Evolutionary conservation across 2,888 invertebrate genomes (phyloP).

Genomic region (Hyalella azteca): DNA sequence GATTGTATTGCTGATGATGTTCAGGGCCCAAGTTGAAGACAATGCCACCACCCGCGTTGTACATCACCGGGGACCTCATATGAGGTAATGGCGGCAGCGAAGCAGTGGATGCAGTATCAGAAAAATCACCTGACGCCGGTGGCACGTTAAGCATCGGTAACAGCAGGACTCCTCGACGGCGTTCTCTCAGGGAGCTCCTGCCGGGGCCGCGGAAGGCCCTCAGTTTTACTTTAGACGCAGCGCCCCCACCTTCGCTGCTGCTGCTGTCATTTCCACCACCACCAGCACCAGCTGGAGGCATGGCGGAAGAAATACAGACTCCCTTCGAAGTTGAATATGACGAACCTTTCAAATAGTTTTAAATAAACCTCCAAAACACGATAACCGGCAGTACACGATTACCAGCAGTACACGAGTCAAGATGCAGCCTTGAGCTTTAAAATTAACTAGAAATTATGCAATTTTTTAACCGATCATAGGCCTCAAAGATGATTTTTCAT

Average conservation of each 20-base stretch:
- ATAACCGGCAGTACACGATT: too few relatives aligned
- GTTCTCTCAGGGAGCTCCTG: slow-evolving; percentile 20
- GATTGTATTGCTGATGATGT: not conserved
- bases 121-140: not conserved
- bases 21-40: slow-evolving; percentile 22
- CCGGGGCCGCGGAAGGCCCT: not conserved
- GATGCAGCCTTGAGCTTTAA: too few relatives aligned
- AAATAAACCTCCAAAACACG: too few relatives aligned
- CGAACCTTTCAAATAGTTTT: too few relatives aligned
- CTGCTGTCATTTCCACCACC: slow-evolving; percentile 7
- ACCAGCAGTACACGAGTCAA: too few relatives aligned
- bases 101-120: not conserved
- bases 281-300: slow-evolving; percentile 28
- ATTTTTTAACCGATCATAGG: too few relatives aligned
- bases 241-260: not conserved
- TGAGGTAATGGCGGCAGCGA: not conserved
- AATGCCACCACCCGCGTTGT: slow-evolving; percentile 5
- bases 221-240: slow-evolving; percentile 11
- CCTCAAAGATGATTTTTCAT: too few relatives aligned
- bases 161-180: slow-evolving; percentile 16
- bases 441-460: too few relatives aligned
- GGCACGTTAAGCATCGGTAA: slow-evolving; percentile 10
- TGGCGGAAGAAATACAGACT: slow-evolving; percentile 1
- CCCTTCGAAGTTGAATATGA: too few relatives aligned
- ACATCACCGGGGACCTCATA: not conserved